These are phyloP conservation scores for Drosophila bocki DNA, from an alignment of 1,140 invertebrate species.

Conservation along the genomic window DNA sequence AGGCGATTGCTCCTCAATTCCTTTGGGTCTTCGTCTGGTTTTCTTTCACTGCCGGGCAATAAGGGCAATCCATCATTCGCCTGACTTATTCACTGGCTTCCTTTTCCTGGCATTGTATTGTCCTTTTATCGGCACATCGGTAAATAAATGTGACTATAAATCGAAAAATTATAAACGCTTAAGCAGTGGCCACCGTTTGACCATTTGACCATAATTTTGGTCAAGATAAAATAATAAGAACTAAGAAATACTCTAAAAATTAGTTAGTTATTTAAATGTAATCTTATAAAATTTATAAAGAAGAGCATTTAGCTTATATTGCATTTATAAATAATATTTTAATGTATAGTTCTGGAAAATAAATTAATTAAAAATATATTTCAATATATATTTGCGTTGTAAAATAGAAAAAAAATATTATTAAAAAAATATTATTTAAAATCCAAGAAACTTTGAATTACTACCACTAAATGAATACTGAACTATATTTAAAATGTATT, in stretches of 20 bases:
- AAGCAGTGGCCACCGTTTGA: constrained; percentile 64
- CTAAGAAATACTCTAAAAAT: constrained; percentile 11
- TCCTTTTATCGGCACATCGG: constrained; percentile 41
- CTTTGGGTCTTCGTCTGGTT: constrained; percentile 63
- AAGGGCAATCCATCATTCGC: constrained; percentile 72
- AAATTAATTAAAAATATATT: not conserved
- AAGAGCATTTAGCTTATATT: not conserved
- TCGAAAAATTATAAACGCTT: constrained; percentile 83
- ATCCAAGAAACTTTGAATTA: no score
- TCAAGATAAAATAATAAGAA: constrained; percentile 3
- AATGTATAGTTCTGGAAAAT: not conserved
- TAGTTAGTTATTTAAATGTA: not conserved
- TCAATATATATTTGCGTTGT: no score
- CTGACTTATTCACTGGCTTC: constrained; percentile 58
- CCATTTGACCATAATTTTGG: constrained; percentile 53
- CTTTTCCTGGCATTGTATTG: constrained; percentile 43
- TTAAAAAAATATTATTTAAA: not conserved
- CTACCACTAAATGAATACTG: no score
- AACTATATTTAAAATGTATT: no score
- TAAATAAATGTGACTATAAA: constrained; percentile 82
- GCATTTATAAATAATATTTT: not conserved
- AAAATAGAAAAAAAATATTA: no score
- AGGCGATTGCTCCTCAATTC: constrained; percentile 43
- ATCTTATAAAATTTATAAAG: fast-evolving
- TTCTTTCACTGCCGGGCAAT: constrained; percentile 66